A percentile compares a stretch with the other conserved stretches of the same genome.
These are phyloP conservation scores for Trachops cirrhosus DNA, from an alignment of 2,797 vertebrate genomes.

Conservation along the genomic window DNA sequence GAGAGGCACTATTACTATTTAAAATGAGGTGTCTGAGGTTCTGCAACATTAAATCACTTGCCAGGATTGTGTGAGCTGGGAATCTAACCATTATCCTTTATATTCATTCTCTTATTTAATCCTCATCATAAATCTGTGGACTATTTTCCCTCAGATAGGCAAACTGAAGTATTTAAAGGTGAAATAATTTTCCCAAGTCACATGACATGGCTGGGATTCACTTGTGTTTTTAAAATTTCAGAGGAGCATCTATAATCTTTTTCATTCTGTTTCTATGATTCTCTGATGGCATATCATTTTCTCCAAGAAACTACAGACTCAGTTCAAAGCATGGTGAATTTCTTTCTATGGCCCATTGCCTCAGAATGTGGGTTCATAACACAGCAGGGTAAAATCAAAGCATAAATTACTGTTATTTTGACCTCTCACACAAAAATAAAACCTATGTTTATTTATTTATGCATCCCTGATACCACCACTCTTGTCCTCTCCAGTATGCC, in stretches of 20 bases:
- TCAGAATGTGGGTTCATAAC: neutral
- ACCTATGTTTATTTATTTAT: neutral
- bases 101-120: neutral
- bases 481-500: neutral
- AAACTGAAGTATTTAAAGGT: slow-evolving; percentile 16
- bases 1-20: neutral
- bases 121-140: neutral
- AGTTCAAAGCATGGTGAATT: neutral
- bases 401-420: neutral
- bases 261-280: neutral
- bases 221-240: neutral
- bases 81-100: neutral
- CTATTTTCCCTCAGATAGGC: neutral
- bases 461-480: neutral
- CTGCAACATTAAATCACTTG: neutral
- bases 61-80: neutral
- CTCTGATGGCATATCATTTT: neutral
- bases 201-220: neutral
- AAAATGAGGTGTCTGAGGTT: neutral
- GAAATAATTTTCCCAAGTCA: neutral
- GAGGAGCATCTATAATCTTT: neutral
- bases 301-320: slow-evolving; percentile 7
- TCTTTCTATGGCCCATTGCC: neutral
- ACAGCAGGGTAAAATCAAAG: slow-evolving; percentile 10
- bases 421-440: slow-evolving; percentile 19